Conservation (phyloP, 1,140 invertebrate genomes). For the Littorina saxatilis region DNA sequence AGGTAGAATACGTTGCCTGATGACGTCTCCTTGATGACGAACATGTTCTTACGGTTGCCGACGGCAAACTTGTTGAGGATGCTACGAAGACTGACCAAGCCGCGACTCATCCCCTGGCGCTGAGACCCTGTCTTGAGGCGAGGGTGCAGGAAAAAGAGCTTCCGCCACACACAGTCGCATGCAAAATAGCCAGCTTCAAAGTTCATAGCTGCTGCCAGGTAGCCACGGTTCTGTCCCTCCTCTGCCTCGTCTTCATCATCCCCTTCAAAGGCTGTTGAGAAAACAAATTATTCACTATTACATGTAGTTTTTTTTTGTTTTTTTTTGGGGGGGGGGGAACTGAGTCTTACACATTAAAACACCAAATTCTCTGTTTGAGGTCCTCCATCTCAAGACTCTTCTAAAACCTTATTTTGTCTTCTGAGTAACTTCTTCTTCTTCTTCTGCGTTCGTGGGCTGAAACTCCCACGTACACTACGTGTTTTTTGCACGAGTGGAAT, state of each 20-base stretch:
- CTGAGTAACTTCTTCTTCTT: too few species aligned
- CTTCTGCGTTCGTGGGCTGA: too few species aligned
- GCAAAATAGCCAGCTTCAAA: constrained; percentile 83
- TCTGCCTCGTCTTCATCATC: constrained; percentile 68
- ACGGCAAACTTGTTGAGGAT: constrained; percentile 86
- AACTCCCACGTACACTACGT: too few species aligned
- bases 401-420: too few species aligned
- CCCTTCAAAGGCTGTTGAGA: constrained; percentile 55
- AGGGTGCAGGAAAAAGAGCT: constrained; percentile 84
- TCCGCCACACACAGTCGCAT: constrained; percentile 85
- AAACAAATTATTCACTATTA: too few species aligned
- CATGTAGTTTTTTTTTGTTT: too few species aligned
- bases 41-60: constrained; percentile 87
- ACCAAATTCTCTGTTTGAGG: too few species aligned
- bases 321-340: too few species aligned
- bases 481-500: too few species aligned
- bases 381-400: too few species aligned
- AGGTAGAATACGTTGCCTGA: constrained; percentile 85
- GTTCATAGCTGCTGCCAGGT: constrained; percentile 77
- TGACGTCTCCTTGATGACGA: constrained; percentile 84
- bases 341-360: too few species aligned
- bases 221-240: constrained; percentile 65
- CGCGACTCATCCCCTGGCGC: constrained; percentile 73
- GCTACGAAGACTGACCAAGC: constrained; percentile 79
- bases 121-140: constrained; percentile 83